Evolutionary conservation across 2,797 vertebrate species (phyloP), one percentile per base, ranked within the genome.

Genomic region (Crocodylus rhombifer): DNA sequence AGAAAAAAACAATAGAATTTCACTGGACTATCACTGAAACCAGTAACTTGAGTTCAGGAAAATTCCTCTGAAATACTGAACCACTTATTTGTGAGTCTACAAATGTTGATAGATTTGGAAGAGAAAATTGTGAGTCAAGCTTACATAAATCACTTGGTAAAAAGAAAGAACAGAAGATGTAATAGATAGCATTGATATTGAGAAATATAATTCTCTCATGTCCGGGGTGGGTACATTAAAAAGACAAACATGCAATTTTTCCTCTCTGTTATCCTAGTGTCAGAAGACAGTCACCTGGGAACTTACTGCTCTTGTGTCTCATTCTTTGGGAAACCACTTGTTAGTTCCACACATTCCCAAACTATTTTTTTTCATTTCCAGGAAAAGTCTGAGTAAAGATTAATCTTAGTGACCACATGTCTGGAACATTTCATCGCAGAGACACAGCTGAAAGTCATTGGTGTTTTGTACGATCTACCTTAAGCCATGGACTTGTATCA

Each of bases 381-480:
- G 90, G 95, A 92, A 25, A 33, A 1, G 2, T 77, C 84, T 94
- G 6, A 1, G 11, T 17, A 23, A 0, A 82, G 96, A 90, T 96
- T 91, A 95, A 95, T 92, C 94, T 94, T 64, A 88, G 85, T 89
- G 96, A 92, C 84, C 61, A 5, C 42, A 84, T 80, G 95, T 97
- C 95, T 96, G 95, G 86, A 93, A 80, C 92, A 92, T 97, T 97
- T 97, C 97, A 97, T 94, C 94, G 0, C 95, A 42, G 60, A 17
- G 0, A 64, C 97, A 94, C 97, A 97, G 97, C 97, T 97, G 97
- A 97, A 97, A 96, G 95, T 61, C 92, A 84, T 97, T 81, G 90
- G 21, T 26, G 30, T 18, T 96, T 76, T 1, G 2, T 71, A 33
- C n/a, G 90, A 87, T 87, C 76, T 20, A 80, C 7, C 55, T 82